These are phyloP conservation scores for Coptotermes formosanus DNA, from an alignment of 1,140 invertebrate species.

Conservation along the genomic window DNA sequence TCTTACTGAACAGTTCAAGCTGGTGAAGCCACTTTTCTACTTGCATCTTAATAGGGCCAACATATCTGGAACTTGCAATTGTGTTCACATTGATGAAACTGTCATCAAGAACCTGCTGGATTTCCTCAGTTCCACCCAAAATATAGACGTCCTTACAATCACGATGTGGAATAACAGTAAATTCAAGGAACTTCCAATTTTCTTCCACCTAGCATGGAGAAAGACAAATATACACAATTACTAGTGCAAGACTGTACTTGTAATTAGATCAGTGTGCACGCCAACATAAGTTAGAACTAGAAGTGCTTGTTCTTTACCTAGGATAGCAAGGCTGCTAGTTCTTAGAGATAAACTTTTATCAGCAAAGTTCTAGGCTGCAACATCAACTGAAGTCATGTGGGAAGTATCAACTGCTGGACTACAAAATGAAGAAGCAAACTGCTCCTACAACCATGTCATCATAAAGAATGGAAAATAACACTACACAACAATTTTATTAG, in stretches of 20 bases:
- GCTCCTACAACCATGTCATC: too few relatives aligned
- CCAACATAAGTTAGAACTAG: too few relatives aligned
- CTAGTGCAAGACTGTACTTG: conserved; percentile 46
- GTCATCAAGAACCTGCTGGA: conserved; percentile 78
- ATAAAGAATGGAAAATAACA: too few relatives aligned
- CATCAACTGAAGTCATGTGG: too few relatives aligned
- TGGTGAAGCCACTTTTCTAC: conserved; percentile 78
- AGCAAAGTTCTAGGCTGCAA: too few relatives aligned
- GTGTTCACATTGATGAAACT: conserved; percentile 83
- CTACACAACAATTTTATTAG: too few relatives aligned
- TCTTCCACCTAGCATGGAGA: conserved; percentile 65
- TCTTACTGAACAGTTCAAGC: conserved; percentile 72
- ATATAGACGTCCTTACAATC: conserved; percentile 80
- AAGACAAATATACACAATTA: conserved; percentile 42
- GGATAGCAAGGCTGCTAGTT: too few relatives aligned
- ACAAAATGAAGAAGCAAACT: too few relatives aligned
- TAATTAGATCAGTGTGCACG: conserved; percentile 32
- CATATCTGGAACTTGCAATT: conserved; percentile 78
- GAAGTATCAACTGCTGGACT: too few relatives aligned
- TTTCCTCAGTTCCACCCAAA: conserved; percentile 77
- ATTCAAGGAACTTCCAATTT: conserved; percentile 76
- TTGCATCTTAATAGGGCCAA: conserved; percentile 73
- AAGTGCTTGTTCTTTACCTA: too few relatives aligned
- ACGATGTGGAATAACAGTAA: conserved; percentile 71
- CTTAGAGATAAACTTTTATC: too few relatives aligned